Base-by-base conservation (phyloP, 2,113 vertebrate species). In the Zosterops pallidus region DNA sequence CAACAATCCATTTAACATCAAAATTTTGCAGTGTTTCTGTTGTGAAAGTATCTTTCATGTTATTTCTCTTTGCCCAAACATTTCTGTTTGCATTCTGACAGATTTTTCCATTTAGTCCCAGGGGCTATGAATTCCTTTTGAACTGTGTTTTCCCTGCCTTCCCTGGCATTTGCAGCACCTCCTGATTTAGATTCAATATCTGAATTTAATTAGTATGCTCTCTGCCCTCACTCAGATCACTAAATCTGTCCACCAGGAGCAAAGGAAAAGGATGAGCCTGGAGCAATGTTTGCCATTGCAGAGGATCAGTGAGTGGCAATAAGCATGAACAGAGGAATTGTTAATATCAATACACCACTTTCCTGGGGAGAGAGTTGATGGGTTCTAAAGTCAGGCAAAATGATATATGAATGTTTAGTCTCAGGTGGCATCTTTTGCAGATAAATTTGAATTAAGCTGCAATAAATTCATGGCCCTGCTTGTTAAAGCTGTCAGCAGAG, bases 161-260 rank as follows among this genome's bases (percentile, higher is more conserved):
- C 63, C 33, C 49, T 64, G 52, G 64, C 37, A 33, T 91, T 94
- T 67, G 62, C 62, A 75, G 88, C 22, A 70, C 46, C 47, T 90
- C 47, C 33, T 69, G 68, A 88, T 90, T 94, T 84, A 90, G 72
- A 86, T 47, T 56, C 25, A 50, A 35, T 88, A 88, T 82, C 52
- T 83, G 83, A 96, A 72, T 93, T 95, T 94, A 96, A 97, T 95
- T 94, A 93, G 59, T 50, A 75, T 83, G 72, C 55, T 94, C 63
- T 77, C 63, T 76, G 9, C 83, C 79, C 42, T 68, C 70, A 52
- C 82, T 91, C 78, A 86, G 64, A 82, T 91, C 88, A 79, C 92
- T 79, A 89, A 94, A 87, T 91, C 4, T 9, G 56, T 88, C 82
- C 64, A 77, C 26, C 24, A 82, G 80, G 80, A 95, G 89, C 62